Conservation (phyloP, 35 echinoderm and acorn worm genomes). For the Holothuria glaberrima region DNA sequence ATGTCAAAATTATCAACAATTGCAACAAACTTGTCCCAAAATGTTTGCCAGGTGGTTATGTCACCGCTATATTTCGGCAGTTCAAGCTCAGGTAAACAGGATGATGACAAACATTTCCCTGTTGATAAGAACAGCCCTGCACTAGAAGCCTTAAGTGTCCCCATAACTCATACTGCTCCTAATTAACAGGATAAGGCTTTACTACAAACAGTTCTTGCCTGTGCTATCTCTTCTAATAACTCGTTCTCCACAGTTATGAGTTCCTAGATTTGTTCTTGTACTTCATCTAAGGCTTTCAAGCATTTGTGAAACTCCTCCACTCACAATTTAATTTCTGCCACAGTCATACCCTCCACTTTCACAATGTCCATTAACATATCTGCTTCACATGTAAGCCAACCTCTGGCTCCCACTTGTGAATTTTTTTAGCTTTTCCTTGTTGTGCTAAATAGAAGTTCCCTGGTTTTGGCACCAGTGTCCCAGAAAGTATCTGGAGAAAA, state of each 20-base stretch:
- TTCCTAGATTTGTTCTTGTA: conserved; percentile 34
- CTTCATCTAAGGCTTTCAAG: conserved; percentile 21
- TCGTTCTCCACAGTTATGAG: background rate
- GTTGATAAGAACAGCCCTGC: background rate
- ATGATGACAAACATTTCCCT: background rate
- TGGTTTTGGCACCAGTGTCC: no score
- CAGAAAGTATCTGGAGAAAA: no score
- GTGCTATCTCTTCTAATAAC: conserved; percentile 14
- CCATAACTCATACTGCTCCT: background rate
- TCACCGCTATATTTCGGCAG: background rate
- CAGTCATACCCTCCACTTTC: background rate
- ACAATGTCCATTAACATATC: background rate
- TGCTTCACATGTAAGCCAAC: no score
- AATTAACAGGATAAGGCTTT: background rate
- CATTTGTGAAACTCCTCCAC: conserved; percentile 40
- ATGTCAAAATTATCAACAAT: no score
- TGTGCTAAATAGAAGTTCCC: no score
- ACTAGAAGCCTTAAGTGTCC: background rate
- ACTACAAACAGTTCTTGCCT: conserved; percentile 2
- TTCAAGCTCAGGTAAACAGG: background rate
- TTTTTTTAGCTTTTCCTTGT: no score
- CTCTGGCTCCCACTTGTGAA: no score
- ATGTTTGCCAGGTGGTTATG: no score
- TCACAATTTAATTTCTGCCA: background rate
- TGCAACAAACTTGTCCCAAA: no score